Conservation (phyloP, 2,113 vertebrate species). For the Cinclus cinclus region DNA sequence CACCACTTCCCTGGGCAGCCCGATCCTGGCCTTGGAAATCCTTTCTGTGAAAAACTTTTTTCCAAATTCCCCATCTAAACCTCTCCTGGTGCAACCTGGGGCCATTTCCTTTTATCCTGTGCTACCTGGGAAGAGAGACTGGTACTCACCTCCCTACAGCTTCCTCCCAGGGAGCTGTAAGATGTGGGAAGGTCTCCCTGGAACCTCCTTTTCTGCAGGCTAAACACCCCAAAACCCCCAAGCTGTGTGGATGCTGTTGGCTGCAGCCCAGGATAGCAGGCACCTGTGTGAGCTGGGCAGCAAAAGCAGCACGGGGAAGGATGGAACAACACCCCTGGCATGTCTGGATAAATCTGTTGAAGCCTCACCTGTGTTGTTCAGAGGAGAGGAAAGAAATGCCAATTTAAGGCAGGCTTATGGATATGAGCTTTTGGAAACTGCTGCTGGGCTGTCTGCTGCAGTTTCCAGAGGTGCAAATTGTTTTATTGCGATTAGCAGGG, state of each 20-base stretch:
- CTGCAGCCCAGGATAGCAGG: not conserved
- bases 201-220: not conserved
- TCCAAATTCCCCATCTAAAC: no score
- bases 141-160: accelerated
- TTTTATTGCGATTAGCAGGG: not conserved
- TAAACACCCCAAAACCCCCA: not conserved
- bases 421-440: not conserved
- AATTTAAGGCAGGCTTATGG: not conserved
- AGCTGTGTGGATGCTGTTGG: not conserved
- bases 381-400: not conserved
- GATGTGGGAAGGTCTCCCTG: not conserved
- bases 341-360: not conserved
- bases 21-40: no score
- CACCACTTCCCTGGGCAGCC: not conserved
- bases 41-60: not conserved
- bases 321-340: not conserved
- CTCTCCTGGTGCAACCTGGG: not conserved
- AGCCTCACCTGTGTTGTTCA: not conserved
- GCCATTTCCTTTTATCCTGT: not conserved
- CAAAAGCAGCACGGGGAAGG: not conserved
- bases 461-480: not conserved
- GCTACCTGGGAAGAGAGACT: no score
- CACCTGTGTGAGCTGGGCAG: not conserved
- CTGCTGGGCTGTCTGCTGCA: not conserved
- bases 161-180: not conserved